Percentiles rank a stretch among this genome's conserved stretches.
phyloP scores from a whole-genome alignment of 1,140 invertebrate species.

The Brachionus plicatilis region DNA sequence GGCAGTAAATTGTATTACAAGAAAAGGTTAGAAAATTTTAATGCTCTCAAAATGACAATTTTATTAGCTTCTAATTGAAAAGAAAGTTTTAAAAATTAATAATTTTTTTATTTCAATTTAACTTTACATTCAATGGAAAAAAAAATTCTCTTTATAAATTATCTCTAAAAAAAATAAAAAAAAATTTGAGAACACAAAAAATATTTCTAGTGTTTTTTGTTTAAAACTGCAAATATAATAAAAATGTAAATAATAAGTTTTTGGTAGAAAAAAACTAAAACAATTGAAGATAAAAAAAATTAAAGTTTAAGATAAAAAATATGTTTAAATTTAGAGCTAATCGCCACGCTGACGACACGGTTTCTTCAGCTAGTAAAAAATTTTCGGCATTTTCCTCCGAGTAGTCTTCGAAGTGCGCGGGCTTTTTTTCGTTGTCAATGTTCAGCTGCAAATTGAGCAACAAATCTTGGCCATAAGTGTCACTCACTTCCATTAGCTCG shows the following conservation, averaged over 20 bases:
- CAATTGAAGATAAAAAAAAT: conserved; percentile 9
- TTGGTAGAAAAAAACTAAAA: background rate
- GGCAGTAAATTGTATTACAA: background rate
- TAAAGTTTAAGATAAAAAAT: background rate
- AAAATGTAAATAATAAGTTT: conserved; percentile 11
- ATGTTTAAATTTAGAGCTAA: background rate
- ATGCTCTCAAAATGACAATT: background rate
- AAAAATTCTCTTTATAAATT: background rate
- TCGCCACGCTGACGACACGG: background rate
- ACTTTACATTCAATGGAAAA: background rate
- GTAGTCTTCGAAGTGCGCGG: background rate
- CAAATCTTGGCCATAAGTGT: background rate
- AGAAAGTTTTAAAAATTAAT: background rate
- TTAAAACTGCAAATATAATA: background rate
- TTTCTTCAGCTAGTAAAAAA: background rate
- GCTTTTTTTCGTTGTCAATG: background rate
- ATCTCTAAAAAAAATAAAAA: background rate
- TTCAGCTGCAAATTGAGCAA: conserved; percentile 27
- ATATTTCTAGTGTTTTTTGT: background rate
- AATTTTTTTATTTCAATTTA: background rate
- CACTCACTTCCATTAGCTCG: background rate
- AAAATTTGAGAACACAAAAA: background rate
- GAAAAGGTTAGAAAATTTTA: background rate
- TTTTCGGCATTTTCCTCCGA: background rate
- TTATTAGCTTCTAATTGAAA: background rate